A percentile compares a stretch with the other conserved stretches of the same genome.
These are phyloP conservation scores for Hydropsyche betteni DNA, from an alignment of 2,888 invertebrate genomes.

Conservation along the genomic window DNA sequence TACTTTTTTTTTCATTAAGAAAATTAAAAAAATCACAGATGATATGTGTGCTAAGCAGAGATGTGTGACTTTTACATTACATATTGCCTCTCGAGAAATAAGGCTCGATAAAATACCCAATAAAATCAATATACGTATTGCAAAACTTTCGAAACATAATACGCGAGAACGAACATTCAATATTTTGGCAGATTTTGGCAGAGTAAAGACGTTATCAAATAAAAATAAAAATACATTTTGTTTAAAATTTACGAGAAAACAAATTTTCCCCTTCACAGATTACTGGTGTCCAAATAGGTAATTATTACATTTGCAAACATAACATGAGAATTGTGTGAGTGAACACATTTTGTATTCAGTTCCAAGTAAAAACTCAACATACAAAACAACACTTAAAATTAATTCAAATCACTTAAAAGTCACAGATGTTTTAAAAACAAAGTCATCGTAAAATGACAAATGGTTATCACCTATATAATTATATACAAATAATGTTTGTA, in stretches of 20 bases:
- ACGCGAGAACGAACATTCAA: slow-evolving; percentile 55
- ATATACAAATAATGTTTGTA: slow-evolving; percentile 38
- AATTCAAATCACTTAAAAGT: slow-evolving; percentile 48
- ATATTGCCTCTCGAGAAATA: too few relatives aligned
- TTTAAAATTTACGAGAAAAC: neutral
- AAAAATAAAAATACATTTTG: neutral
- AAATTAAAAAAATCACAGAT: slow-evolving; percentile 46
- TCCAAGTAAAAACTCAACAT: slow-evolving; percentile 37
- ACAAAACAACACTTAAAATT: slow-evolving; percentile 49
- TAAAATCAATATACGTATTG: too few relatives aligned
- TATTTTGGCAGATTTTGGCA: slow-evolving; percentile 69
- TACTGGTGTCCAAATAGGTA: neutral
- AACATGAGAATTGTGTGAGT: slow-evolving; percentile 40
- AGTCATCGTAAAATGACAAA: slow-evolving; percentile 34
- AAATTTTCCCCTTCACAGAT: neutral
- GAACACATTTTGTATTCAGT: slow-evolving; percentile 39
- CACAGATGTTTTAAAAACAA: slow-evolving; percentile 50
- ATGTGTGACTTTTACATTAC: slow-evolving; percentile 12
- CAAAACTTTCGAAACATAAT: too few relatives aligned
- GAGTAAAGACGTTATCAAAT: slow-evolving; percentile 58
- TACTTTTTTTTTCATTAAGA: neutral
- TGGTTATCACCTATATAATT: slow-evolving; percentile 34
- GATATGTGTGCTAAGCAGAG: slow-evolving; percentile 49
- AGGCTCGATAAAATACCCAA: too few relatives aligned
- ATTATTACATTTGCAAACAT: slow-evolving; percentile 34